Evolutionary conservation across 2,113 vertebrate species (phyloP), one percentile per base, ranked within the genome.

Genomic region (Toxostoma redivivum): DNA sequence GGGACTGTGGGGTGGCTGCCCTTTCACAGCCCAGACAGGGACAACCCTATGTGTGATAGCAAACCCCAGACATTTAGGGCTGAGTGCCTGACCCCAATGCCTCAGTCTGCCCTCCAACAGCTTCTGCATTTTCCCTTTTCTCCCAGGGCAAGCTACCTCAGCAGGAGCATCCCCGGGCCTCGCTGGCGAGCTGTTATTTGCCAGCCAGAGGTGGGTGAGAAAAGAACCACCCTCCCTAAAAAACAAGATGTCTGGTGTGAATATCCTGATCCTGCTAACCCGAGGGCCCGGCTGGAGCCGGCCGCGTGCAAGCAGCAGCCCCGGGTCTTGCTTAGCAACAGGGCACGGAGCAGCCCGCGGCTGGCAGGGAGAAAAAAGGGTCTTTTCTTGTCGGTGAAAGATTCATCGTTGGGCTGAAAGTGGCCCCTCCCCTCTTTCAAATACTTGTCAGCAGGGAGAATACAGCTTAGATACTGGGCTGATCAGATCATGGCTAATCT

Each of bases 401-500:
- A 98, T 98, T 98, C 98, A 98, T 98, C 97, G 95, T 96, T 92
- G 96, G 97, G 97, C 97, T 98, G 97, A 98, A 98, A 98, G 97
- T 97, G 97, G 94, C 96, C 91, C 96, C 98, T 97, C 97, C 98
- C 97, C 97, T 97, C 97, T 96, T 97, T 97, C 97, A 98, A 97
- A 98, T 97, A 98, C 98, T 98, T 98, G 97, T 98, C 98, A 98
- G 97, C 96, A 23, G 97, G 97, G 96, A 98, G 98, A 98, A 98
- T 98, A 97, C 96, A 95, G 95, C 97, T 97, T 96, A 98, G 98
- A 98, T 98, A 98, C 98, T 98, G 97, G 96, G 97, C 95, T 97
- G 97, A 98, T 98, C 98, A 98, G 98, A 99, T 99, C 98, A 98
- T 98, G 97, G 98, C 97, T 99, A 99, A 99, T 99, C 98, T 98